Conservation (phyloP, 2,113 vertebrate genomes). For the Pachyramphus minor region DNA sequence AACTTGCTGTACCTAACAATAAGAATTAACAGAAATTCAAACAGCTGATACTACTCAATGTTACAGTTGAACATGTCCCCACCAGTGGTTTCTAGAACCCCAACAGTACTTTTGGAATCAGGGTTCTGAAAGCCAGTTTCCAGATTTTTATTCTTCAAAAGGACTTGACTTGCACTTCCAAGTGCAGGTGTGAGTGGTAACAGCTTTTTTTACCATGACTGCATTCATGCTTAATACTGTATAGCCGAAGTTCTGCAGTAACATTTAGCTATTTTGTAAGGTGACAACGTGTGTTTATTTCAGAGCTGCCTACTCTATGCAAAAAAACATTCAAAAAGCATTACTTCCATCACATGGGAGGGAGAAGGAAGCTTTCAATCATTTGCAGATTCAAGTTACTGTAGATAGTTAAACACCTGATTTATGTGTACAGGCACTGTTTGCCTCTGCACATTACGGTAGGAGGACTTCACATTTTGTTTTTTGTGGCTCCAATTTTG, state of each 20-base stretch:
- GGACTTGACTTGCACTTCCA: background rate
- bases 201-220: background rate
- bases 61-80: background rate
- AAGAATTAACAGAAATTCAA: background rate
- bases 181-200: background rate
- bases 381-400: constrained; percentile 1
- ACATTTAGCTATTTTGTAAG: background rate
- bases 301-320: background rate
- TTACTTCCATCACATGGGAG: background rate
- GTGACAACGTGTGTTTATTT: background rate
- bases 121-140: background rate
- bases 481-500: constrained; percentile 51
- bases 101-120: background rate
- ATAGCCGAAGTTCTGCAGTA: background rate
- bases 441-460: background rate
- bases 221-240: rapidly evolving
- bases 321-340: background rate
- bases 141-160: background rate
- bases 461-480: constrained; percentile 1
- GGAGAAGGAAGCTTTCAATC: constrained; percentile 41
- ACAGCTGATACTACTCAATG: background rate
- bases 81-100: background rate
- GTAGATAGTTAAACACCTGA: constrained; percentile 35
- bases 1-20: background rate
- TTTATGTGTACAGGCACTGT: constrained; percentile 2